Percentiles rank a stretch among this genome's conserved stretches.
phyloP scores from a whole-genome alignment of 2,888 invertebrate genomes.

The Monochamus alternatus region DNA sequence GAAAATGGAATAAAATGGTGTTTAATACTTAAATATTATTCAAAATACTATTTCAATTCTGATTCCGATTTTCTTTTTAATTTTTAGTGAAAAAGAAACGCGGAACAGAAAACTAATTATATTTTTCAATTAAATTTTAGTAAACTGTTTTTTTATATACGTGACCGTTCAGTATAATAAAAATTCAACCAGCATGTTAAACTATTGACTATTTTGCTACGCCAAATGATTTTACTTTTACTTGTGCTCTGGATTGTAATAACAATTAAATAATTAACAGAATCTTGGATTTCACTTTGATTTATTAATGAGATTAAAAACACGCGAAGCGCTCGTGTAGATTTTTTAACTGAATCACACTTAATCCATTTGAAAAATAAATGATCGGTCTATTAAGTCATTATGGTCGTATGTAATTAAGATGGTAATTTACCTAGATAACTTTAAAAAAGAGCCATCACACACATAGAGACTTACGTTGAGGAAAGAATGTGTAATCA shows the following conservation, averaged over 20 bases:
- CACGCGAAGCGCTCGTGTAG: conserved; percentile 53
- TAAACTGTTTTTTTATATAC: conserved; percentile 20
- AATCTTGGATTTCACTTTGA: conserved; percentile 68
- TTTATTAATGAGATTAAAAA: conserved; percentile 56
- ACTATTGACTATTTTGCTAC: conserved; percentile 57
- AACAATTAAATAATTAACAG: conserved; percentile 69
- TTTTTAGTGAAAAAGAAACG: no score
- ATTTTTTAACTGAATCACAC: conserved; percentile 4
- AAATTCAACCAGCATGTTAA: conserved; percentile 46
- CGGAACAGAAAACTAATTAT: no score
- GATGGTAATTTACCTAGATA: neutral
- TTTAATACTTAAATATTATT: no score
- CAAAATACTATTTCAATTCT: no score
- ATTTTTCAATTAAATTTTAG: neutral
- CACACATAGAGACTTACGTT: no score
- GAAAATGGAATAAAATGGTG: no score
- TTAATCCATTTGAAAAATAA: conserved; percentile 2
- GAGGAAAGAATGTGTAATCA: no score
- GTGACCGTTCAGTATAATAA: conserved; percentile 15
- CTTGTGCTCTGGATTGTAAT: conserved; percentile 68
- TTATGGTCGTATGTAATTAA: neutral
- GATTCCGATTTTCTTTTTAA: no score
- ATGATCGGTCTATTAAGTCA: neutral
- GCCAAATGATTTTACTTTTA: conserved; percentile 67
- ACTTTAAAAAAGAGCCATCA: no score